phyloP scores from a whole-genome alignment of 64 coral and sea anemone species.

The Anthopleura sola region DNA sequence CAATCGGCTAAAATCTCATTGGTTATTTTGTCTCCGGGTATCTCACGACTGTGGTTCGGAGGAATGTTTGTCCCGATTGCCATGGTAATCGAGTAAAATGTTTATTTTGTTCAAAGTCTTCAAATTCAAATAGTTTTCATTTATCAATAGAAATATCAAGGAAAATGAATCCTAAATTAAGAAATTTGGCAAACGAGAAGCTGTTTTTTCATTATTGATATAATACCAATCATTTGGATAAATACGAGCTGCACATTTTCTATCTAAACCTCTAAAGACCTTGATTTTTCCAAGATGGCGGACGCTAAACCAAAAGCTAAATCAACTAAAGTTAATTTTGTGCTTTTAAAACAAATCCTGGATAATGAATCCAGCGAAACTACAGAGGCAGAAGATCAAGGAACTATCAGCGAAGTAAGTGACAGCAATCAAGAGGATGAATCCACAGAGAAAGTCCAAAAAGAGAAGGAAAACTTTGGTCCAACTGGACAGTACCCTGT shows the following conservation, averaged over 20 bases:
- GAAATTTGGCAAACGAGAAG: neutral
- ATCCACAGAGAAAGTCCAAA: neutral
- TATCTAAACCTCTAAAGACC: neutral
- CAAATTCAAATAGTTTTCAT: neutral
- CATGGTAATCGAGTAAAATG: conserved; percentile 5
- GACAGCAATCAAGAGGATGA: neutral
- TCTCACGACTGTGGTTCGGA: neutral
- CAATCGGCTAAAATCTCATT: neutral
- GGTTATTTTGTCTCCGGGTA: neutral
- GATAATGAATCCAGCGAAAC: conserved; percentile 48
- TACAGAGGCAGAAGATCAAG: conserved; percentile 13
- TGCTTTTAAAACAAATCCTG: conserved; percentile 73
- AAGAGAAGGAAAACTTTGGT: conserved; percentile 4
- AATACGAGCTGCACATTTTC: neutral
- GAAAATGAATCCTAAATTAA: neutral
- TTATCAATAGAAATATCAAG: neutral
- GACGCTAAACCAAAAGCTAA: conserved; percentile 1
- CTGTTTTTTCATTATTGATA: neutral
- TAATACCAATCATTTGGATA: neutral
- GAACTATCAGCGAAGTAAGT: neutral
- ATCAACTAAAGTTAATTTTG: conserved; percentile 68
- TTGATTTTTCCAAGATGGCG: neutral
- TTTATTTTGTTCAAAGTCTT: neutral
- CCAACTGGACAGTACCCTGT: conserved; percentile 70
- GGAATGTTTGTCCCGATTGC: conserved; percentile 10